Conservation (phyloP, 2,888 invertebrate species). For the Neoascia interrupta region DNA sequence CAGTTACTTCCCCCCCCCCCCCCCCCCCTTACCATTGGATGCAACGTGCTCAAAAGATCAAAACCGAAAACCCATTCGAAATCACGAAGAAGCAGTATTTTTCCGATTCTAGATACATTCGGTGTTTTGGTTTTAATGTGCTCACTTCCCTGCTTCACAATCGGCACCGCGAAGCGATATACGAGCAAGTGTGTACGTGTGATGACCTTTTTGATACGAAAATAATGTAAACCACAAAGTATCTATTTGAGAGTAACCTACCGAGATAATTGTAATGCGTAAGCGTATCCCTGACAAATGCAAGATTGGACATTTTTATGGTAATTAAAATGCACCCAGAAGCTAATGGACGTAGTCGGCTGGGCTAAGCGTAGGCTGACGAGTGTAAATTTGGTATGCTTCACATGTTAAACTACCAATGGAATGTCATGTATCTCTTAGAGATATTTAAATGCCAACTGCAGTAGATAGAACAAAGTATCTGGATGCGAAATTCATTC, state of each 20-base stretch:
- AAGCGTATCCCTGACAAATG: constrained; percentile 54
- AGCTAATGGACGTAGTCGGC: constrained; percentile 47
- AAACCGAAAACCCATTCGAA: constrained; percentile 60
- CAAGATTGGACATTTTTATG: constrained; percentile 58
- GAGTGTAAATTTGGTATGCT: constrained; percentile 60
- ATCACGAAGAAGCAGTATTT: constrained; percentile 51
- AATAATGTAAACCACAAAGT: constrained; percentile 6
- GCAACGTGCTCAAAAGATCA: constrained; percentile 57
- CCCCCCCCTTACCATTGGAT: neutral
- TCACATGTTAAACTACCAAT: constrained; percentile 45
- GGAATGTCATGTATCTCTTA: constrained; percentile 36
- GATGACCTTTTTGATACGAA: constrained; percentile 57
- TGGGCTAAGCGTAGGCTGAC: constrained; percentile 37
- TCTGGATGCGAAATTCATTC: constrained; percentile 59
- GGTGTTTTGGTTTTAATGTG: constrained; percentile 50
- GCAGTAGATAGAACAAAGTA: constrained; percentile 8
- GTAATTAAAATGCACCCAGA: constrained; percentile 66
- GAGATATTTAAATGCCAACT: constrained; percentile 55
- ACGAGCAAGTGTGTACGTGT: too few species aligned
- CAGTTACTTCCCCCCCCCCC: neutral
- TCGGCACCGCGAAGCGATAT: constrained; percentile 59
- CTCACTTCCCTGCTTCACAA: constrained; percentile 45
- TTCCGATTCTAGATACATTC: constrained; percentile 53
- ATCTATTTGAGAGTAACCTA: constrained; percentile 9
- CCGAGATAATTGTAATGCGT: constrained; percentile 64